A percentile compares a stretch with the other conserved stretches of the same genome.
Conservation (phyloP, 2,113 vertebrate species). For the Triplophysa tibetana region DNA sequence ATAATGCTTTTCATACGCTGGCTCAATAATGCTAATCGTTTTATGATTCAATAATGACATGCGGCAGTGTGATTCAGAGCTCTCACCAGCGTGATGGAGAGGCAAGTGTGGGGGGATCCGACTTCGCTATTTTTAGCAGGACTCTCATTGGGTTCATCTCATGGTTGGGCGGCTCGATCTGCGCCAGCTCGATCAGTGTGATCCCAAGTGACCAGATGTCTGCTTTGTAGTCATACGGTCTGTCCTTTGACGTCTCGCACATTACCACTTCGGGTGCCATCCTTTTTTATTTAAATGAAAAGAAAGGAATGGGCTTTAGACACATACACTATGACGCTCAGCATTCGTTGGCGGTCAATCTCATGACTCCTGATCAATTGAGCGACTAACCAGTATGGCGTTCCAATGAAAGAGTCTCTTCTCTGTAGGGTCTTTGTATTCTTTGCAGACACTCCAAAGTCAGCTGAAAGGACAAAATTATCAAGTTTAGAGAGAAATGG, state of each 20-base stretch:
- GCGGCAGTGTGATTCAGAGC: conserved; percentile 16
- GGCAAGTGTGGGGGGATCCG: conserved; percentile 90
- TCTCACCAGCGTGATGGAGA: conserved; percentile 92
- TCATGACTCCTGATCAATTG: not conserved
- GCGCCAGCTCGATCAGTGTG: conserved; percentile 97
- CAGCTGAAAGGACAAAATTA: conserved; percentile 81
- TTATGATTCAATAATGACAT: conserved; percentile 26
- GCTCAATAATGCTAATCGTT: not conserved
- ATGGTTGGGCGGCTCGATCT: conserved; percentile 97
- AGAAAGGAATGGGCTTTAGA: not conserved
- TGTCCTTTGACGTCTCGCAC: conserved; percentile 98
- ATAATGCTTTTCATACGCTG: not conserved
- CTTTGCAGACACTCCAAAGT: conserved; percentile 99
- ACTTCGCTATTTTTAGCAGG: conserved; percentile 96
- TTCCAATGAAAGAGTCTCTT: conserved; percentile 98
- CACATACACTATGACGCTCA: not conserved
- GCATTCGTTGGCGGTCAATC: not conserved
- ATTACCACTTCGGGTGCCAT: conserved; percentile 99
- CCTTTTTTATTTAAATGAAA: conserved; percentile 75
- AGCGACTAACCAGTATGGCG: conserved; percentile 95
- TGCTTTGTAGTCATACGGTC: conserved; percentile 96
- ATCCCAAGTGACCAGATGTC: conserved; percentile 98
- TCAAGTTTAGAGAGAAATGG: conserved; percentile 29
- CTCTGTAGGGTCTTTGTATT: conserved; percentile 96
- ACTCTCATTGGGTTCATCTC: conserved; percentile 98